Base-by-base conservation (phyloP, 2,113 vertebrate species). In the Cynocephalus volans region DNA sequence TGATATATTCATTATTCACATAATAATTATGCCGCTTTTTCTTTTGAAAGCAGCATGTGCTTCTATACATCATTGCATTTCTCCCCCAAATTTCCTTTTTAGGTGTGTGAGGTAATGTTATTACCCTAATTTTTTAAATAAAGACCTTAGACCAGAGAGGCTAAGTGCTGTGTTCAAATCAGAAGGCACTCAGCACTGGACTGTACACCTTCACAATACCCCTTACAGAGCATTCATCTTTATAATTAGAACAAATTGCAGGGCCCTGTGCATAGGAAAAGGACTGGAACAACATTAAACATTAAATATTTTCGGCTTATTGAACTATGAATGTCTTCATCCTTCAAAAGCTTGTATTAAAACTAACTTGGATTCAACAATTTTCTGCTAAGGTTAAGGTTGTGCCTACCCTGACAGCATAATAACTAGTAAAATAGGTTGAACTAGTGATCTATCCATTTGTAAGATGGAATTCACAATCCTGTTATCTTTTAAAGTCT, bases 251-350 rank as follows among this genome's bases (percentile, higher is more conserved):
- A 90, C 31, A 92, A 81, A 95, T 65, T 82, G 11, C 36, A 76
- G 21, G 50, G 56, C 9, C 1, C 60, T 94, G 8, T 48, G 45
- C 41, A 85, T 17, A 67, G n/a, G 48, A 52, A 97, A 95, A 92
- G n/a, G 76, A 56, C 54, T 88, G 54, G 21, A 60, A 60, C 90
- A 85, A 89, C 48, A 85, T 87, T 90, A 94, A 94, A 89, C 69
- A 92, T 96, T 90, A 97, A 97, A 83, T 83, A 95, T 48, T 80
- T 95, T 79, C 73, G 92, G 75, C 41, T 96, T 93, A 81, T 84
- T 90, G 13, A 97, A 84, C 73, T 93, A 60, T 19, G 56, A 84
- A 84, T 64, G 45, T 56, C 54, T 5, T 24, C 64, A 50, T 12
- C 79, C 62, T 77, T 92, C 33, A 93, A 88, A 93, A 88, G 13